Conservation (phyloP, 2,113 vertebrate species). For the Pao palembangensis region DNA sequence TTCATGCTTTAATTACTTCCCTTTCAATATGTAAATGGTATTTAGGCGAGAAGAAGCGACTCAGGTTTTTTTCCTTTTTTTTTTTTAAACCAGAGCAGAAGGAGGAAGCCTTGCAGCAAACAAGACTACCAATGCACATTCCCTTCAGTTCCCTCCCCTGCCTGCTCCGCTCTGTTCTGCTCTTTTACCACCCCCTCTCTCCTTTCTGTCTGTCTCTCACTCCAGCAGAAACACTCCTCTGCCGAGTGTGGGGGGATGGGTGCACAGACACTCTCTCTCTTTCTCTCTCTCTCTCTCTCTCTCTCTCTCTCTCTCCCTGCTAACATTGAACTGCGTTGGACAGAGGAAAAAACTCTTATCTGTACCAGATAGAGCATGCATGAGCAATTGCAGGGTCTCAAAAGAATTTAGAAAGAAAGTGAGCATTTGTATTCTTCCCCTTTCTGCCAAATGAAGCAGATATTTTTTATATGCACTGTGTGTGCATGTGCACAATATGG, state of each 20-base stretch:
- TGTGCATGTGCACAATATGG: slow-evolving; percentile 32
- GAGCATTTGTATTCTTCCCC: slow-evolving; percentile 4
- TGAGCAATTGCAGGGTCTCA: slow-evolving; percentile 58
- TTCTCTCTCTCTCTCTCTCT: slow-evolving; percentile 44
- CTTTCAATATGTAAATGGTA: slow-evolving; percentile 16
- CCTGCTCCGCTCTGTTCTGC: slow-evolving; percentile 48
- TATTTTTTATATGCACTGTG: slow-evolving; percentile 40
- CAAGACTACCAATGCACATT: slow-evolving; percentile 72
- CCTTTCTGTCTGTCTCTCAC: slow-evolving; percentile 68
- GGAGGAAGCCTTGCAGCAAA: slow-evolving; percentile 73
- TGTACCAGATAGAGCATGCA: slow-evolving; percentile 47
- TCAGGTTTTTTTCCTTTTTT: slow-evolving; percentile 55
- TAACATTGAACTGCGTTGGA: slow-evolving; percentile 60
- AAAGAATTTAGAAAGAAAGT: slow-evolving; percentile 38
- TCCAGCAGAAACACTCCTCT: slow-evolving; percentile 75
- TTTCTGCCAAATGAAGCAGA: slow-evolving; percentile 47
- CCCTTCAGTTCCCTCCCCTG: slow-evolving; percentile 64
- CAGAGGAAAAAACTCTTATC: slow-evolving; percentile 45
- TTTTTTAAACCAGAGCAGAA: slow-evolving; percentile 42
- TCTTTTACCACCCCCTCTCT: slow-evolving; percentile 62
- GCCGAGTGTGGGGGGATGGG: slow-evolving; percentile 79
- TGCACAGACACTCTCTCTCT: slow-evolving; percentile 59
- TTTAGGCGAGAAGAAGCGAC: slow-evolving; percentile 39
- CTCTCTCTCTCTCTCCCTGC: slow-evolving; percentile 50
- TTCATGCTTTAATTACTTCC: slow-evolving; percentile 2